Evolutionary conservation across 2,113 vertebrate genomes (phyloP), one percentile per base, ranked within the genome.

Genomic region (Sphaerodactylus townsendi): DNA sequence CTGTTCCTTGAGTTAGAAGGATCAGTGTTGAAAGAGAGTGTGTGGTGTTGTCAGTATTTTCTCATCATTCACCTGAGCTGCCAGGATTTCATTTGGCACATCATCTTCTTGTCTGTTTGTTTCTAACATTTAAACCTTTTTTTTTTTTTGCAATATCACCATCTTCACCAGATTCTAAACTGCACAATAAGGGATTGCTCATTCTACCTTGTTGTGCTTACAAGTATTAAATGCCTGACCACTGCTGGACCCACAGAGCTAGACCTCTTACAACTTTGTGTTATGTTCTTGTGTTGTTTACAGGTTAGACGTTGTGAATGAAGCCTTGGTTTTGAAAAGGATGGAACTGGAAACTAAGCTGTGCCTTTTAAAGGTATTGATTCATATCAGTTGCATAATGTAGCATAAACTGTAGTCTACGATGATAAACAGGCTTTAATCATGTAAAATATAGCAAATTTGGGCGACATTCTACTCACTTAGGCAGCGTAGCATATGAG

Each of bases 301-400:
- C 95, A 99, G 99, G 91, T 80, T 99, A 80, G 98, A 98, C 94
- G 98, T 97, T 0, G 87, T 98, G 80, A 97, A 97, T 28, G 97
- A 96, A 77, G 96, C 96, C 77, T 88, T 96, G 77, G 93, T 98
- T 48, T 84, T 94, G 89, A 97, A 97, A 95, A 97, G 95, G 93
- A 94, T 96, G 78, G 98, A 99, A 91, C 96, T 99, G 7, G 97
- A 99, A 95, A 96, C 95, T 93, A 98, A 93, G 87, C 93, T 98
- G 91, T 94, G 95, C 65, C 69, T 88, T 17, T 96, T 99, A 50
- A 98, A 99, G 98, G 99, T 99, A 92, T 79, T 1, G 33, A 46
- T 70, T 70, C 50, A 14, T 8, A 56, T 10, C 46, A 17, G 15
- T 70, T 37, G 14, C 70, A 15, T 25, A 9, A 37, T 21, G 15